Evolutionary conservation across 2,113 vertebrate species (phyloP).

Genomic region (Salminus brasiliensis): DNA sequence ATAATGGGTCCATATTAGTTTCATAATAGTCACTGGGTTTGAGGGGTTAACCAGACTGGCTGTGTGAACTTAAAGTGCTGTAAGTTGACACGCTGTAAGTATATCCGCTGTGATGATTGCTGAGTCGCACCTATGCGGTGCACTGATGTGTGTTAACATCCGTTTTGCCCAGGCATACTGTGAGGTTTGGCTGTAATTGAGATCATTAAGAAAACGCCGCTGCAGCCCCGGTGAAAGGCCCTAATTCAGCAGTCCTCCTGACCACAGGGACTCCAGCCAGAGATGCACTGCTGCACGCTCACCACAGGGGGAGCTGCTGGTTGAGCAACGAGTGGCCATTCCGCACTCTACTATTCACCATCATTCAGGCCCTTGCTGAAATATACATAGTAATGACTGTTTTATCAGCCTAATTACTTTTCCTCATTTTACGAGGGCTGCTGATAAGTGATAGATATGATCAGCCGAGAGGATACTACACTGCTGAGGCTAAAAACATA

Average conservation of each 20-base stretch:
- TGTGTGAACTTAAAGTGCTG: not conserved
- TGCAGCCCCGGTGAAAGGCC: conserved; percentile 11
- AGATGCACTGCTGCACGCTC: not conserved
- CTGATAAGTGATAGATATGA: too few species aligned
- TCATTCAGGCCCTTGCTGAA: not conserved
- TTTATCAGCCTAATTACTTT: too few species aligned
- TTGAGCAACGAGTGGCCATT: conserved; percentile 6
- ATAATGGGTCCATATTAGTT: too few species aligned
- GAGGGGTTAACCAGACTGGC: not conserved
- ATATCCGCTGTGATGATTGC: not conserved
- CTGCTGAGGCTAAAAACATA: too few species aligned
- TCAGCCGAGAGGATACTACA: too few species aligned
- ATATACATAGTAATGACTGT: too few species aligned
- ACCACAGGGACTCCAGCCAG: not conserved
- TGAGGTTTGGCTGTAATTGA: conserved; percentile 1
- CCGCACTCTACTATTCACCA: not conserved
- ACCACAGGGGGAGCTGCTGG: conserved; percentile 62
- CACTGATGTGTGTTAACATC: conserved; percentile 19
- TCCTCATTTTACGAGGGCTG: too few species aligned
- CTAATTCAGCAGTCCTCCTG: conserved; percentile 14
- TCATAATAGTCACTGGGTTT: too few species aligned
- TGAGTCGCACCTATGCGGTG: not conserved
- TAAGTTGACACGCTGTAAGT: not conserved
- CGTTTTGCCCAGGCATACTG: conserved; percentile 1
- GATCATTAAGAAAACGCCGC: conserved; percentile 28